Evolutionary conservation across 2,888 invertebrate genomes (phyloP), one percentile per base, ranked within the genome.

Genomic region (Girardia tigrina): DNA sequence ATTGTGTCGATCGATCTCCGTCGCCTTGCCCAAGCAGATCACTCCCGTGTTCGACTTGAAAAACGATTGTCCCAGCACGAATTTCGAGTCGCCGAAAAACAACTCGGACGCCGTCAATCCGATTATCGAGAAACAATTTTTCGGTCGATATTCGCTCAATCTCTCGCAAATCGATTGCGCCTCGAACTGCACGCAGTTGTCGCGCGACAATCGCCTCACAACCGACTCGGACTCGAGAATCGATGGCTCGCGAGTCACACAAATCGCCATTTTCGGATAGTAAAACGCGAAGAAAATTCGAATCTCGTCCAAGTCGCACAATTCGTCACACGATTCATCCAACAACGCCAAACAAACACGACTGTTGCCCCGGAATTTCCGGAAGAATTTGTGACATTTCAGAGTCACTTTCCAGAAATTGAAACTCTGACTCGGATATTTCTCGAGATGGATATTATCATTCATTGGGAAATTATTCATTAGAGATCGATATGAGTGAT

Each of bases 81-180:
- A 83, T 73, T 83, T 82, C 74, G 81, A 78, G 42, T 81, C 79
- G 75, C 82, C 78, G 26, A 82, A 82, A 78, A 81, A 83, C 4
- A 83, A 79, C 77, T 83, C 83, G 14, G 82, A 81, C 82, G 82
- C 82, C 1, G 79, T 79, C 12, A 83, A 77, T n/a, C 83, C 83
- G 72, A 82, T 78, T 26, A 82, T 80, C 72, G 81, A 80, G 71
- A 79, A 78, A 1, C 80, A 81, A 79, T 82, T 80, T 29, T 76
- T 74, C 6, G 82, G 82, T 12, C 79, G 77, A 12, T 78, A 71
- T 28, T 77, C 79, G 36, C 79, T 77, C 26, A 83, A 78, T 8
- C 6, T 2, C 23, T 20, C 4, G 56, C 56, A 56, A 56, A 56
- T 4, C 23, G 56, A 36, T 16, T 36, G 36, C 12, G 16, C 36